A percentile compares a stretch with the other conserved stretches of the same genome.
Conservation (phyloP, 1,140 invertebrate species). For the Ylistrum balloti region DNA sequence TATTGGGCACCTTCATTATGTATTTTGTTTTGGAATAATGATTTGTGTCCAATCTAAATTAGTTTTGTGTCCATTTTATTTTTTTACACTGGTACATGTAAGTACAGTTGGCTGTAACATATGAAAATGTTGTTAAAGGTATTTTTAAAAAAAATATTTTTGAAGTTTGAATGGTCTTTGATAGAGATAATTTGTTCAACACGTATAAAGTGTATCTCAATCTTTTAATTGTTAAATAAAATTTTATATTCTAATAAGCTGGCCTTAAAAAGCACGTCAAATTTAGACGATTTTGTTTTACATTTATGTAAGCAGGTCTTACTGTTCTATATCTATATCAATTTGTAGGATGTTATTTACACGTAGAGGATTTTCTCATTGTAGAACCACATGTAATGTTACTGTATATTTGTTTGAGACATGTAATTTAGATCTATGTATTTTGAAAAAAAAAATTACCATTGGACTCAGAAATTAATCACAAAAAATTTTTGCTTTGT, state of each 20-base stretch:
- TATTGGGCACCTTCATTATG: too few relatives aligned
- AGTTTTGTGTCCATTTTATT: too few relatives aligned
- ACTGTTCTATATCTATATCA: neutral
- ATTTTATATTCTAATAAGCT: slow-evolving; percentile 35
- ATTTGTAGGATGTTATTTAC: neutral
- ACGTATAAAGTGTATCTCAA: neutral
- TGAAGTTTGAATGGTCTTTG: too few relatives aligned
- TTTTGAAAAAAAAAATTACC: neutral
- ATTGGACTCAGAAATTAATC: neutral
- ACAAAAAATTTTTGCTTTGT: too few relatives aligned
- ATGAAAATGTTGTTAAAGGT: too few relatives aligned
- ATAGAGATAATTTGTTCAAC: too few relatives aligned
- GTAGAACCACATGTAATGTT: neutral
- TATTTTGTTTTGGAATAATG: too few relatives aligned
- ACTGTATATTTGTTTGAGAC: neutral
- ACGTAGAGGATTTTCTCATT: neutral
- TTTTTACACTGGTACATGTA: too few relatives aligned
- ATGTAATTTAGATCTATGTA: neutral
- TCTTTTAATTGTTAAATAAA: neutral
- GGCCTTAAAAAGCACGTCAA: slow-evolving; percentile 8
- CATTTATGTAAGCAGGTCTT: slow-evolving; percentile 33
- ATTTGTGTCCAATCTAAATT: too few relatives aligned
- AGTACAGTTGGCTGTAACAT: too few relatives aligned
- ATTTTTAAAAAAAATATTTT: too few relatives aligned
- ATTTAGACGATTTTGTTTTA: slow-evolving; percentile 13